These are phyloP conservation scores for Sialis fuliginosa DNA, from an alignment of 2,888 invertebrate species.

Conservation along the genomic window DNA sequence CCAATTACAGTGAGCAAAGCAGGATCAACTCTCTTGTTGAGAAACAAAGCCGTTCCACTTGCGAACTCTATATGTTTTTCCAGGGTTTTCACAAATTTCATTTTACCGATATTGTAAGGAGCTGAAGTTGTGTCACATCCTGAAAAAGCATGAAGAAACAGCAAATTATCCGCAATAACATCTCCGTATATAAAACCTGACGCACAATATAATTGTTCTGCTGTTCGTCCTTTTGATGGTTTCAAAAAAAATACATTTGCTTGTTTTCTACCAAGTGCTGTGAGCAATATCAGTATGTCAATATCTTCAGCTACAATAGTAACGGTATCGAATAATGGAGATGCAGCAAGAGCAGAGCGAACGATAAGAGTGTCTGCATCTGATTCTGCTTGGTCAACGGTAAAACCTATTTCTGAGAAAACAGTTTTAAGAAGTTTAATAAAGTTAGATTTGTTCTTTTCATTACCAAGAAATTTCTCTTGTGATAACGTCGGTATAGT, in stretches of 20 bases:
- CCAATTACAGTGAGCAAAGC: slow-evolving; percentile 7
- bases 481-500: slow-evolving; percentile 9
- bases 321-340: not conserved
- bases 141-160: slow-evolving; percentile 11
- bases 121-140: slow-evolving; percentile 10
- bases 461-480: slow-evolving; percentile 13
- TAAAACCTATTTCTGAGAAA: slow-evolving; percentile 2
- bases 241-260: slow-evolving; percentile 4
- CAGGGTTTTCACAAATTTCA: slow-evolving; percentile 6
- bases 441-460: slow-evolving; percentile 12
- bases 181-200: slow-evolving; percentile 2
- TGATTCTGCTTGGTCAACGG: slow-evolving; percentile 9
- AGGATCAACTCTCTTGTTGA: not conserved
- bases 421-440: slow-evolving; percentile 9
- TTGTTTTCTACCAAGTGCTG: slow-evolving; percentile 5
- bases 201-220: not conserved
- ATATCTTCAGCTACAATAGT: slow-evolving; percentile 10
- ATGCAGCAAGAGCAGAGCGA: fast-evolving
- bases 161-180: slow-evolving; percentile 7
- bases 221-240: slow-evolving; percentile 6
- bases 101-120: slow-evolving; percentile 10
- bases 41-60: slow-evolving; percentile 6
- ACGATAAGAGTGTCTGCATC: slow-evolving; percentile 10
- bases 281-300: slow-evolving; percentile 13
- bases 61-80: slow-evolving; percentile 6